phyloP scores from a whole-genome alignment of 2,113 vertebrate genomes.

The Andinoacara biseriatus region DNA sequence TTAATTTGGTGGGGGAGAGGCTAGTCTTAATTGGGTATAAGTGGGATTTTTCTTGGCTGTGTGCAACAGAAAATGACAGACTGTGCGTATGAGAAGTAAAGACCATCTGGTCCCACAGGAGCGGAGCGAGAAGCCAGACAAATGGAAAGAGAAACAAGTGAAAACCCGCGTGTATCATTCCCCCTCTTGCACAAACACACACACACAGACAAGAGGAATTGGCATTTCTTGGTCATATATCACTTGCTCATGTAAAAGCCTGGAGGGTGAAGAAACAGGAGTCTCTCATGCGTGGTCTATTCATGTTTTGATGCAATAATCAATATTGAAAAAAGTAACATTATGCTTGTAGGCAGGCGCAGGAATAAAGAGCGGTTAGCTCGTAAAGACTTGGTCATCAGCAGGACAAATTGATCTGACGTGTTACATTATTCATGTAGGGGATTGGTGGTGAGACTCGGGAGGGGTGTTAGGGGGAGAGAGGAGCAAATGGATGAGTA shows the following conservation, averaged over 20 bases:
- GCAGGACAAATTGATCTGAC: conserved; percentile 68
- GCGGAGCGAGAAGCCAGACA: conserved; percentile 61
- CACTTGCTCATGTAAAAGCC: conserved; percentile 45
- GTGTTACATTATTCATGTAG: conserved; percentile 58
- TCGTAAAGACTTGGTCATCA: conserved; percentile 51
- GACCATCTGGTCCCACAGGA: conserved; percentile 77
- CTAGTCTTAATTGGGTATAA: conserved; percentile 77
- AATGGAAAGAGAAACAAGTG: conserved; percentile 73
- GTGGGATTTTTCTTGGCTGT: conserved; percentile 75
- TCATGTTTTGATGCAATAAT: conserved; percentile 64
- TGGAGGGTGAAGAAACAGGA: conserved; percentile 37
- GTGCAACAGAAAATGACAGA: conserved; percentile 74
- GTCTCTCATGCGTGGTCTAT: conserved; percentile 52
- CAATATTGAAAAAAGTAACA: conserved; percentile 67
- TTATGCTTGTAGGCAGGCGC: conserved; percentile 53
- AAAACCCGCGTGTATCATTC: conserved; percentile 53
- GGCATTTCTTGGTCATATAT: conserved; percentile 53
- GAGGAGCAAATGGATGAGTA: conserved; percentile 6
- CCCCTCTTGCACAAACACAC: conserved; percentile 6
- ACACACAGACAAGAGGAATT: conserved; percentile 37
- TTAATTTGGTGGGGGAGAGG: conserved; percentile 74
- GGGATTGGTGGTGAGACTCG: conserved; percentile 32
- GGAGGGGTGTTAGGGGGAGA: conserved; percentile 18
- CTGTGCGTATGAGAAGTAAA: conserved; percentile 70
- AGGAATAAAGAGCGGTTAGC: conserved; percentile 50